phyloP scores from a whole-genome alignment of 2,113 vertebrate species.

The Vulpes lagopus region DNA sequence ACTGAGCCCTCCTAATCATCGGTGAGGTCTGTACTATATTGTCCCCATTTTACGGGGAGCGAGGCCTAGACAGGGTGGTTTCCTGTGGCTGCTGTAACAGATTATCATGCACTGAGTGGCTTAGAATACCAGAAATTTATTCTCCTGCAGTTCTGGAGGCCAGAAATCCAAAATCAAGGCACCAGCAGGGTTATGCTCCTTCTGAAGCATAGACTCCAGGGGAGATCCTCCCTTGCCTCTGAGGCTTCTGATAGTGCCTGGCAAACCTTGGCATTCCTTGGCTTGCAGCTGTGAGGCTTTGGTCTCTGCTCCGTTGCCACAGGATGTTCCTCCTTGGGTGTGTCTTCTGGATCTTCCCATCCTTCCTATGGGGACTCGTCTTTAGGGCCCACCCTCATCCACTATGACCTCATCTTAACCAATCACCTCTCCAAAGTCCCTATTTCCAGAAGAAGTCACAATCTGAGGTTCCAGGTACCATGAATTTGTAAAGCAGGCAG shows the following conservation, averaged over 20 bases:
- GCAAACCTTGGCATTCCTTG: accelerated
- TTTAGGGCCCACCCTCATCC: not conserved
- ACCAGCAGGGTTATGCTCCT: not conserved
- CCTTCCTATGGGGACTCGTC: not conserved
- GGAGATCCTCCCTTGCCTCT: not conserved
- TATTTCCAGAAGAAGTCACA: not conserved
- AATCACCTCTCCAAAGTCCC: not conserved
- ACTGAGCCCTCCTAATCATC: no score
- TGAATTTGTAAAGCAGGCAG: not conserved
- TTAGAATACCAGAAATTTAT: not conserved
- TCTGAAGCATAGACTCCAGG: not conserved
- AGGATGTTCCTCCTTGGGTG: accelerated
- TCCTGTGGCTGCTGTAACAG: not conserved
- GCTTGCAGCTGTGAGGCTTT: not conserved
- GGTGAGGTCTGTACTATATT: accelerated
- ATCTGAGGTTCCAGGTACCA: not conserved
- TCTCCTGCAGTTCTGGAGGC: not conserved
- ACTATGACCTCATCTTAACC: not conserved
- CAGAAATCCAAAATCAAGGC: not conserved
- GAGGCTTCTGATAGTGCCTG: not conserved
- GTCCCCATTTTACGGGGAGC: not conserved
- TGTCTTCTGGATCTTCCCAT: not conserved
- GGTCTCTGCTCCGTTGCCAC: accelerated
- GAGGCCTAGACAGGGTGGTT: not conserved
- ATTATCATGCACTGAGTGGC: not conserved